These are phyloP conservation scores for Erythrolamprus reginae DNA, from an alignment of 2,113 vertebrate genomes.

Conservation along the genomic window DNA sequence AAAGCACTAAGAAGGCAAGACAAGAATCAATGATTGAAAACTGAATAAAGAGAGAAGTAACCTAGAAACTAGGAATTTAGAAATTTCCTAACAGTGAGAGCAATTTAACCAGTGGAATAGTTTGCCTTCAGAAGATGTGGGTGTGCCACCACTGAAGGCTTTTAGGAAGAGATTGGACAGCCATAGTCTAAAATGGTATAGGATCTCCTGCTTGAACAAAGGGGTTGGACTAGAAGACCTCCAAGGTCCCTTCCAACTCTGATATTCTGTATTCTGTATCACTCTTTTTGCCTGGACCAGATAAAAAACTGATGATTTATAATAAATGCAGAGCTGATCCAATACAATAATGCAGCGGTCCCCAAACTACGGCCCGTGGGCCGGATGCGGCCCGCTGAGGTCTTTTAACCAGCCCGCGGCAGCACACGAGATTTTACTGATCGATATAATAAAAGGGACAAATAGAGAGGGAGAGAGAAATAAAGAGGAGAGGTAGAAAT, in stretches of 20 bases:
- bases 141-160: neutral
- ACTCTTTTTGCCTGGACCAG: neutral
- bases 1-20: neutral
- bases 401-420: too few relatives aligned
- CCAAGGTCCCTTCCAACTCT: neutral
- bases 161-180: neutral
- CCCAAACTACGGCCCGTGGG: too few relatives aligned
- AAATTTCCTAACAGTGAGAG: neutral
- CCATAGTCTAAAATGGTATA: neutral
- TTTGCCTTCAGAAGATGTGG: neutral
- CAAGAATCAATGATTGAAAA: neutral
- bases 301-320: neutral
- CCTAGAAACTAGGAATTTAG: neutral
- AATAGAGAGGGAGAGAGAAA: too few relatives aligned
- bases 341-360: conserved; percentile 1
- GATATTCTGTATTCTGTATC: neutral
- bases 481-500: too few relatives aligned
- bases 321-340: neutral
- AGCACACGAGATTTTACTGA: too few relatives aligned
- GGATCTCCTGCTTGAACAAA: neutral
- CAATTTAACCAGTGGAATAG: neutral
- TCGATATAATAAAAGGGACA: too few relatives aligned
- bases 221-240: neutral
- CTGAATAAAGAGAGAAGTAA: neutral
- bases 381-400: too few relatives aligned